Base-by-base conservation (phyloP, 2,888 invertebrate genomes). In the Anarsia innoxiella region DNA sequence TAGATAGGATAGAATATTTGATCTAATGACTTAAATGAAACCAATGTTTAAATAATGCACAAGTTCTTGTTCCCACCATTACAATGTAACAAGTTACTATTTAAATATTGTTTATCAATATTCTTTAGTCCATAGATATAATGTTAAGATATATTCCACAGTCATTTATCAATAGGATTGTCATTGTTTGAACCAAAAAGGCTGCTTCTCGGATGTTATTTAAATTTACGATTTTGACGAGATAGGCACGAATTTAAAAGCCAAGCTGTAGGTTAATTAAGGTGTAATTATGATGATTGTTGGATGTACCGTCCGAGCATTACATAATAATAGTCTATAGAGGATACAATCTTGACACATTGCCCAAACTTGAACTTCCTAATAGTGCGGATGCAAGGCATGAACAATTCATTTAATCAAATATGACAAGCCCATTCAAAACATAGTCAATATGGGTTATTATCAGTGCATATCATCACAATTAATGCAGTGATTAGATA, bases 381-480 rank as follows among this genome's bases (percentile, higher is more conserved):
- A 73, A 26, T 67, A 55, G 54, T 68, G 58, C 66, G 59, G 56
- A 62, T 62, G 59, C 53, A 66, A 68, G 64, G 69, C 71, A 73
- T 70, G 60, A 68, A 70, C 66, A 68, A 68, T 64, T 71, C 61
- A 65, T 71, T 56, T 62, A 62, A 60, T 62, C 9, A 11, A 29
- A 61, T 66, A 59, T 63, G 64, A 68, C 53, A 47, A 62, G 59
- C 80, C 77, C 77, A 62, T 67, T 48, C 51, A 46, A 46, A 67
- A 71, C 66, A 59, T 70, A 75, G 79, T 74, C 67, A 63, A 56
- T 53, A 55, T 77, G 79, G 80, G 79, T 73, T 69, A 75, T 73
- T 69, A 75, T 82, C 77, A 80, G 80, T 84, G 84, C 84, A 84
- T 84, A 84, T 84, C 84, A 84, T 83, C 83, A 84, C 80, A 83